These are phyloP conservation scores for Laodelphax striatellus DNA, from an alignment of 1,140 invertebrate genomes.

Conservation along the genomic window DNA sequence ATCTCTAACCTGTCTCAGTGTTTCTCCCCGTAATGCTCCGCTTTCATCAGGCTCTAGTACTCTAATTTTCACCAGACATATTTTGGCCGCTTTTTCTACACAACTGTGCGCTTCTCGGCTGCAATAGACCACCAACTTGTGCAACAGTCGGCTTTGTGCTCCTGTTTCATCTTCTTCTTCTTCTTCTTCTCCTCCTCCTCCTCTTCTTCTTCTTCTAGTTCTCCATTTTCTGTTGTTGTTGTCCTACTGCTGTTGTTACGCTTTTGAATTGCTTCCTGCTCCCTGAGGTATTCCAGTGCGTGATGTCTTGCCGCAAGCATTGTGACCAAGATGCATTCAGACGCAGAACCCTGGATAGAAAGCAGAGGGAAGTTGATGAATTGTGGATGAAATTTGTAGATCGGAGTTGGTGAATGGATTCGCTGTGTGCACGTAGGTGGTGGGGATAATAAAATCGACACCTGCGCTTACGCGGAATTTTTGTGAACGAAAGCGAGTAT, in stretches of 20 bases:
- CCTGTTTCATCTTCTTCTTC: no score
- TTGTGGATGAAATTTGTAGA: no score
- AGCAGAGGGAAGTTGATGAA: no score
- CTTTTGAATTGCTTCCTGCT: conserved; percentile 29
- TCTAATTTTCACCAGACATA: conserved; percentile 74
- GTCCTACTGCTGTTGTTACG: conserved; percentile 7
- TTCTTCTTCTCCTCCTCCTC: no score
- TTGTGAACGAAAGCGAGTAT: no score
- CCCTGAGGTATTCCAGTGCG: conserved; percentile 58
- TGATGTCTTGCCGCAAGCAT: conserved; percentile 66
- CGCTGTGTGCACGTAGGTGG: no score
- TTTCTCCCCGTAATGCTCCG: conserved; percentile 60
- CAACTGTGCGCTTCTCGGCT: conserved; percentile 81
- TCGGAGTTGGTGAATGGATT: no score
- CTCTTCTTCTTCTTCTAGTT: no score
- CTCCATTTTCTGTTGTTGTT: conserved; percentile 35
- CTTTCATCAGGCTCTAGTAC: conserved; percentile 80
- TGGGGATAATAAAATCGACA: no score
- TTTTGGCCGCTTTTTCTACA: conserved; percentile 90
- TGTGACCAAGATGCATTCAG: conserved; percentile 76
- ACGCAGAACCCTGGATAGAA: conserved; percentile 53
- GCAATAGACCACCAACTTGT: conserved; percentile 73
- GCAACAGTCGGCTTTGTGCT: conserved; percentile 55
- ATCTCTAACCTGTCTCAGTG: conserved; percentile 38
- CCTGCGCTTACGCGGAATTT: no score